A percentile compares a stretch with the other conserved stretches of the same genome.
These are phyloP conservation scores for Apodemus speciosus DNA, from an alignment of 2,113 vertebrate species.

Conservation along the genomic window DNA sequence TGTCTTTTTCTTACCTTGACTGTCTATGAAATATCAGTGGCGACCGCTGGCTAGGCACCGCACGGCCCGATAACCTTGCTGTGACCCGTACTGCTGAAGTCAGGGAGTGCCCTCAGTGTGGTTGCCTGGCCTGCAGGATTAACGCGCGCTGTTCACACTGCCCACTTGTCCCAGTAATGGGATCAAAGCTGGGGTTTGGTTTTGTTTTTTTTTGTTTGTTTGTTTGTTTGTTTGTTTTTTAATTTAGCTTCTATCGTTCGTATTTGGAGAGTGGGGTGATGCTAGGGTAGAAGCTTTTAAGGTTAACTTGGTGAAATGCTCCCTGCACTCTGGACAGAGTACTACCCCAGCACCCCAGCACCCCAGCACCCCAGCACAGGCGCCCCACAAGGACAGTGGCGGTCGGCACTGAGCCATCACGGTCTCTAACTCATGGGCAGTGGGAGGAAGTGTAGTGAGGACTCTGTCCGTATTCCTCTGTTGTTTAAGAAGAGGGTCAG, in stretches of 20 bases:
- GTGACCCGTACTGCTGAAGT: background rate
- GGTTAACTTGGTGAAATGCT: background rate
- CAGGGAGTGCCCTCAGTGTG: background rate
- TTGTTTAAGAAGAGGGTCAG: background rate
- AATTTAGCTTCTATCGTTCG: constrained; percentile 4
- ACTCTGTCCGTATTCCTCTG: background rate
- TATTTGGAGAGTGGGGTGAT: constrained; percentile 32
- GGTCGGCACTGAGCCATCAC: background rate
- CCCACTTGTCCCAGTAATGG: background rate
- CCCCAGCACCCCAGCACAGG: no score
- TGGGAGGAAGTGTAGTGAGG: background rate
- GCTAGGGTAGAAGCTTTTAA: background rate
- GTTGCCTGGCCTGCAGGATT: background rate
- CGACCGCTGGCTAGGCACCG: background rate
- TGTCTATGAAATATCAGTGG: constrained; percentile 49
- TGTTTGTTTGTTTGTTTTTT: background rate
- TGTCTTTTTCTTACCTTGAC: constrained; percentile 2
- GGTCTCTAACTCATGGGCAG: background rate
- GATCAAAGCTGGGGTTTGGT: background rate
- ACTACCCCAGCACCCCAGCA: background rate
- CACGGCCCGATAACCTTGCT: background rate
- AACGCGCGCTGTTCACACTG: background rate
- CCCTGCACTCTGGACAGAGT: background rate
- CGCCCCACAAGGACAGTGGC: no score
- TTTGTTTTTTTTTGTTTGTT: no score